Evolutionary conservation across 2,797 vertebrate genomes (phyloP).

Genomic region (Channa striata): DNA sequence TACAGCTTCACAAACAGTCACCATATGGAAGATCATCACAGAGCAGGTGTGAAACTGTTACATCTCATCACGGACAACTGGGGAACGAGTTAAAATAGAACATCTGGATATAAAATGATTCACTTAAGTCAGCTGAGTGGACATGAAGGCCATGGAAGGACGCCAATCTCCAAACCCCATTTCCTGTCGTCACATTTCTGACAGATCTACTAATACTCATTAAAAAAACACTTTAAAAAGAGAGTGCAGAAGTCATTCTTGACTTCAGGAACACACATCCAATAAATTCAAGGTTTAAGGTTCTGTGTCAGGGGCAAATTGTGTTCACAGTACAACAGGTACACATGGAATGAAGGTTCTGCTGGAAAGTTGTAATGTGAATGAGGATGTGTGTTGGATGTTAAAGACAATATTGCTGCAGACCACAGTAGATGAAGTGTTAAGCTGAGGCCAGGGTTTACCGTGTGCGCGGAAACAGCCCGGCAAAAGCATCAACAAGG

Average conservation of each 20-base stretch:
- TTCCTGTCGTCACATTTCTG: no score
- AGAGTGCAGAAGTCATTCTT: no score
- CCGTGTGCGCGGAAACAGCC: neutral
- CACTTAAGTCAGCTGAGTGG: constrained; percentile 2
- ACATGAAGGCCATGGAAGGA: neutral
- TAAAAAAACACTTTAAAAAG: no score
- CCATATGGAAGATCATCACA: constrained; percentile 28
- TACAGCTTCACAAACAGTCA: constrained; percentile 26
- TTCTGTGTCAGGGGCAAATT: neutral
- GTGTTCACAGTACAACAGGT: neutral
- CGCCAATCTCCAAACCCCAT: neutral
- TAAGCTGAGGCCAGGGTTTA: constrained; percentile 15
- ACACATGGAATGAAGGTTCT: neutral
- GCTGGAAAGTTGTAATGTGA: neutral
- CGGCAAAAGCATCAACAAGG: constrained; percentile 33
- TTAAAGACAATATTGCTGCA: neutral
- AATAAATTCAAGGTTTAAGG: neutral
- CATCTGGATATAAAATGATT: constrained; percentile 33
- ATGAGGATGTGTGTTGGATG: neutral
- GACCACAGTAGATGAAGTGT: neutral
- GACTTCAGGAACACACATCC: neutral
- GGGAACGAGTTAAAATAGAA: constrained; percentile 7
- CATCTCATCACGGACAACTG: constrained; percentile 7
- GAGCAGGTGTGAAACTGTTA: constrained; percentile 36
- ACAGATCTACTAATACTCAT: no score